phyloP scores from a whole-genome alignment of 1,140 invertebrate genomes.

The Bursaphelenchus mucronatus region DNA sequence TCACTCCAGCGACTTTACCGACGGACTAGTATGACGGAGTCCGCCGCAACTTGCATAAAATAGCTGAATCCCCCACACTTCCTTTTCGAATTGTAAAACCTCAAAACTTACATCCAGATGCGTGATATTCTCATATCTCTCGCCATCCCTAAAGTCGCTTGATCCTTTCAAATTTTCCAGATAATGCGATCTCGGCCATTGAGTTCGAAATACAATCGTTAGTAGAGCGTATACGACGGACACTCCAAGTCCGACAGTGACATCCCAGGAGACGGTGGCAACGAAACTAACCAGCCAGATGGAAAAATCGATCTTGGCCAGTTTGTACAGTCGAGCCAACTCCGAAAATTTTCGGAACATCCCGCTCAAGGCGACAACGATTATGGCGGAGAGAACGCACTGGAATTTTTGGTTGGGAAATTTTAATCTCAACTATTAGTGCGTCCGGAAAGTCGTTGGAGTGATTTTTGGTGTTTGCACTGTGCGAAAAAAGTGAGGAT shows the following conservation, averaged over 20 bases:
- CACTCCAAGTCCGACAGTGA: constrained; percentile 30
- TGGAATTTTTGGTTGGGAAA: neutral
- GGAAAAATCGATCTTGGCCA: constrained; percentile 46
- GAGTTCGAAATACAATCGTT: constrained; percentile 28
- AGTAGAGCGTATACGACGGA: constrained; percentile 42
- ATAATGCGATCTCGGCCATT: constrained; percentile 45
- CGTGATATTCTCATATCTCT: constrained; percentile 30
- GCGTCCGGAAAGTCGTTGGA: too few species aligned
- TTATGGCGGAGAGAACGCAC: constrained; percentile 56
- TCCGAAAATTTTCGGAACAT: constrained; percentile 52
- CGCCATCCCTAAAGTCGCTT: constrained; percentile 37
- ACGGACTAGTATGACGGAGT: neutral
- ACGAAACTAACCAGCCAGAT: constrained; percentile 12
- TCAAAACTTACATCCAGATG: neutral
- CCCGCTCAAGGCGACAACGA: constrained; percentile 53
- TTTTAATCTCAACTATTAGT: too few species aligned
- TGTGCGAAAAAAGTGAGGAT: too few species aligned
- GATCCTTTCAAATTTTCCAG: constrained; percentile 39
- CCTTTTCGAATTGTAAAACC: neutral
- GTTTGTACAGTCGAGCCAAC: constrained; percentile 27
- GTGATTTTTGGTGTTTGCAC: too few species aligned
- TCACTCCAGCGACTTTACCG: too few species aligned
- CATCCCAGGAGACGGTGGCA: constrained; percentile 27
- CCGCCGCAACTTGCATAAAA: constrained; percentile 33
- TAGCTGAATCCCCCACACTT: neutral